Base-by-base conservation (phyloP, 1,140 invertebrate genomes). In the Euwallacea similis region DNA sequence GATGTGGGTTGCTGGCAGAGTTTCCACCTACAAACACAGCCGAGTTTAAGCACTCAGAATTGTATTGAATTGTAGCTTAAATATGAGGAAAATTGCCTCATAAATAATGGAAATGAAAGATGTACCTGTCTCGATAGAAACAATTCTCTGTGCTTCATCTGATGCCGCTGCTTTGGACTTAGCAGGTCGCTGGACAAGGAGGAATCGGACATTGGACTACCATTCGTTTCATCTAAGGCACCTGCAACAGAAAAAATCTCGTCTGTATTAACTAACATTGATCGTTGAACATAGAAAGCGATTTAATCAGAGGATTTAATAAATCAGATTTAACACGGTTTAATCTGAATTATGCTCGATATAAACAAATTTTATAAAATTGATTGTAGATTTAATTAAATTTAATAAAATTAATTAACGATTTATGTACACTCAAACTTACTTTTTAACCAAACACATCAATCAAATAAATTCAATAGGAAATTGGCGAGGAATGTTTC, bases 1-100 rank as follows among this genome's bases (percentile, higher is more conserved):
- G 79, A 99, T 99, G 85, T 98, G 95, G 64, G 96, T 99, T 60
- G 97, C 97, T 50, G 97, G 96, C 80, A 99, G 87, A 41, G 95
- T 98, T 86, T 99, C 98, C 71, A 98, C 93, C 71, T 72, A 47
- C 21, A 46, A 54, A 50, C 2, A 13, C 46, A 33, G 21, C 21
- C 21, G 21, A 33, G 4, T 4, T 33, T 33, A 33, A 33, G 21
- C 1, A 33, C 21, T 33, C 21, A 2, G 21, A 33, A 33, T 33
- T 33, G 4, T 2, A 33, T n/a, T n/a, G n/a, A n/a, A n/a, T n/a
- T n/a, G 21, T 33, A 33, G 21, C 21, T 33, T 33, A 33, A 33
- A 33, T 33, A 33, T 4, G 21, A 33, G 21, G 21, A 33, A 33
- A 33, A 33, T 33, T 33, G 21, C 21, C 21, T 33, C 21, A 33